Conservation (phyloP, 2,888 invertebrate genomes). For the Stenurella melanura region DNA sequence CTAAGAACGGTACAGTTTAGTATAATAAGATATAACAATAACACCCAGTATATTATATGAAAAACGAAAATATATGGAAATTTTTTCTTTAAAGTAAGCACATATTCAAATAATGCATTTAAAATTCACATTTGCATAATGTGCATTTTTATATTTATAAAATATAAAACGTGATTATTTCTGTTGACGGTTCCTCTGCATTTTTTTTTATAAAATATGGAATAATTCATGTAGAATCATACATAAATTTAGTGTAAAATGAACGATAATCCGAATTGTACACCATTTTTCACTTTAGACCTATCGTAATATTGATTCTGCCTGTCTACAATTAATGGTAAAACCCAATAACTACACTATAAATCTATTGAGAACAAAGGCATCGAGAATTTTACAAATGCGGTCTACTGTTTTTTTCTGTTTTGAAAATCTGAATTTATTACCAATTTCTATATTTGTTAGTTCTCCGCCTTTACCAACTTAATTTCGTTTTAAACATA, state of each 20-base stretch:
- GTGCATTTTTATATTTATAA: too few species aligned
- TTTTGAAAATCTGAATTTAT: background rate
- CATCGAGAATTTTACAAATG: background rate
- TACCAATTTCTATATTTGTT: background rate
- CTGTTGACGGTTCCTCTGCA: too few species aligned
- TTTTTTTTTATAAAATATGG: too few species aligned
- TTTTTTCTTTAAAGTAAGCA: too few species aligned
- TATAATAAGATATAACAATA: too few species aligned
- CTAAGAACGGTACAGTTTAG: too few species aligned
- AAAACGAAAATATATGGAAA: too few species aligned
- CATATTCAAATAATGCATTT: too few species aligned
- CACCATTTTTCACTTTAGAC: background rate
- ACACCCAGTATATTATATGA: too few species aligned
- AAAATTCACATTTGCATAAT: too few species aligned
- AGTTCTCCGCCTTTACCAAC: background rate
- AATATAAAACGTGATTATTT: too few species aligned
- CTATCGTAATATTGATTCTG: background rate
- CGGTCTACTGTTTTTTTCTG: background rate
- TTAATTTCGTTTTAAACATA: too few species aligned
- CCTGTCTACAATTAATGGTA: background rate
- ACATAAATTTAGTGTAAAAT: background rate
- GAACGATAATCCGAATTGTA: background rate
- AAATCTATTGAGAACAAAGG: background rate
- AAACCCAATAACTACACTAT: background rate
- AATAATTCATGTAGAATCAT: background rate